phyloP scores from a whole-genome alignment of 2,888 invertebrate species.

The Ferrisia virgata region DNA sequence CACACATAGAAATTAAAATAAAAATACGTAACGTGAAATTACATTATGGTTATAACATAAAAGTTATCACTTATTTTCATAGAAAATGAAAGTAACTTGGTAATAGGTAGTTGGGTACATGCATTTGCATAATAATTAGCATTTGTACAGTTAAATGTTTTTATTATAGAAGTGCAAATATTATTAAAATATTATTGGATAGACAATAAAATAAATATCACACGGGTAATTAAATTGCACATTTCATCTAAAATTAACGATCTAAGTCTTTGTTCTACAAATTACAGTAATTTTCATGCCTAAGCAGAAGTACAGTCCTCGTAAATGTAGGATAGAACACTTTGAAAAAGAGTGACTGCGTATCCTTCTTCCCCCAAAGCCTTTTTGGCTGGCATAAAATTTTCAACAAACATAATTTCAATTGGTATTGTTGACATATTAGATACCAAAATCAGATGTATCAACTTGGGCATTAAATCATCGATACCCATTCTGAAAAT shows the following conservation, averaged over 20 bases:
- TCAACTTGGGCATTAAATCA: constrained; percentile 37
- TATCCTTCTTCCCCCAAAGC: constrained; percentile 39
- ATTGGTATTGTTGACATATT: constrained; percentile 38
- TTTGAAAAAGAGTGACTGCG: constrained; percentile 35
- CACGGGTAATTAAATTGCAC: not conserved
- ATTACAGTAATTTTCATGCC: not conserved
- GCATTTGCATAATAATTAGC: too few relatives aligned
- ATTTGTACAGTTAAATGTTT: too few relatives aligned
- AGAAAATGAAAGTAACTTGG: too few relatives aligned
- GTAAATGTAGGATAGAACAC: constrained; percentile 29
- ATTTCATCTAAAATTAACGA: not conserved
- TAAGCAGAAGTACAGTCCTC: not conserved
- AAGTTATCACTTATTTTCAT: too few relatives aligned
- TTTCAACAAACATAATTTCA: constrained; percentile 32
- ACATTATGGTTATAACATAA: too few relatives aligned
- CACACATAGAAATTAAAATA: too few relatives aligned
- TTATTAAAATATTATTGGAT: too few relatives aligned
- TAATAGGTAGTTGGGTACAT: too few relatives aligned
- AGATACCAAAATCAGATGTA: constrained; percentile 32
- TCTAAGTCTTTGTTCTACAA: not conserved
- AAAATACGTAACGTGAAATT: too few relatives aligned
- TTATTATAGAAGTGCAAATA: too few relatives aligned
- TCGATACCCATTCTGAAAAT: constrained; percentile 29
- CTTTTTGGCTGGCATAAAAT: constrained; percentile 40
- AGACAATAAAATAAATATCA: not conserved